Percentiles rank a stretch among this genome's conserved stretches.
Conservation (phyloP, 2,113 vertebrate genomes). For the Ciconia maguari region DNA sequence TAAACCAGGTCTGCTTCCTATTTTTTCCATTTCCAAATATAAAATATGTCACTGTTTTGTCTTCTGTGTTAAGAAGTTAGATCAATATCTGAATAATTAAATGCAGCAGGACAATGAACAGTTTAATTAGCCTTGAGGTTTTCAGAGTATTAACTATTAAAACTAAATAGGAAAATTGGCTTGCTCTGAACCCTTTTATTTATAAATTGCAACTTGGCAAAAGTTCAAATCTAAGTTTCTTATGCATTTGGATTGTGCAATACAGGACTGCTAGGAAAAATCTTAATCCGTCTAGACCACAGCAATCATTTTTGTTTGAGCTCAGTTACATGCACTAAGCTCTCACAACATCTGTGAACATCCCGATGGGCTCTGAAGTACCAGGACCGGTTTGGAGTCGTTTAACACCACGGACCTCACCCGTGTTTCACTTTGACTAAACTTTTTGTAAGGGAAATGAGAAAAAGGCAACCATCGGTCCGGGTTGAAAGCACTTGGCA, state of each 20-base stretch:
- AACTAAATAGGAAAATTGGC: constrained; percentile 62
- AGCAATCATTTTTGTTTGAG: not conserved
- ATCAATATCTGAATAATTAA: constrained; percentile 66
- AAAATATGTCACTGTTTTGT: constrained; percentile 35
- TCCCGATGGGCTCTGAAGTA: not conserved
- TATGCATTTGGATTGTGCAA: constrained; percentile 5
- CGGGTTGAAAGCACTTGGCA: not conserved
- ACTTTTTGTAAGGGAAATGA: not conserved
- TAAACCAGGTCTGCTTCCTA: constrained; percentile 48
- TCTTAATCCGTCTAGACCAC: not conserved
- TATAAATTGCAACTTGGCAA: constrained; percentile 47
- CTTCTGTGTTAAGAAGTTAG: constrained; percentile 32
- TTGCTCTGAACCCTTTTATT: constrained; percentile 42
- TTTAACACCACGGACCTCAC: not conserved
- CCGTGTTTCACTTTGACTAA: not conserved
- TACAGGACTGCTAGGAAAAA: not conserved
- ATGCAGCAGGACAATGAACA: constrained; percentile 48
- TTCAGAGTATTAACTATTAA: constrained; percentile 55
- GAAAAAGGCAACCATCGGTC: accelerated
- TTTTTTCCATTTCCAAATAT: constrained; percentile 51
- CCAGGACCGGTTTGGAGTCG: accelerated
- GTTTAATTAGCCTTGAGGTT: constrained; percentile 60
- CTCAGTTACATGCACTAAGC: accelerated
- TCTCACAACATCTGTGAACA: not conserved
- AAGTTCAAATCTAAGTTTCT: constrained; percentile 39